Evolutionary conservation across 2,888 invertebrate species (phyloP), one percentile per base, ranked within the genome.

Genomic region (Drosophila infuscata): DNA sequence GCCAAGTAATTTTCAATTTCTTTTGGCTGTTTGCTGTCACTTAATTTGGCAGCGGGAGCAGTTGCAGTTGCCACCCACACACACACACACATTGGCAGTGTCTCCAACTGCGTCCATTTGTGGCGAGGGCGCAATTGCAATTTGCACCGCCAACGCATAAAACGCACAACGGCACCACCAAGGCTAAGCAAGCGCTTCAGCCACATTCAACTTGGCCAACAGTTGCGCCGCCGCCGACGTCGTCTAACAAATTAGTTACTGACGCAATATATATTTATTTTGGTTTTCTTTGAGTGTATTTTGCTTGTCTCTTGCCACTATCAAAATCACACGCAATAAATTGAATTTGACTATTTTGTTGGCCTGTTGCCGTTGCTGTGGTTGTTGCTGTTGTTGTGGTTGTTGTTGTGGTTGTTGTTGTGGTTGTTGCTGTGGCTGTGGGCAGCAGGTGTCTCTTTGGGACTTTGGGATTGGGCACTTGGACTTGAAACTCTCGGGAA

Each of bases 261-360:
- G 88, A 87, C 88, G 86, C 87, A 87, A 87, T 87, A 88, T 32
- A 56, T 56, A 38, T 54, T 17, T 25, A 36, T 17, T 25, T 53
- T 20, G 11, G 30, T 82, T 77, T 82, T 75, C 12, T 54, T 1
- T 36, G 20, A 15, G 83, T 83, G 54, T 70, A 71, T 70, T 76
- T 52, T 62, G 70, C 63, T 82, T 80, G 76, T 79, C 79, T 80
- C 75, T 76, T 79, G 70, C 79, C 84, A 75, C 84, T 88, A 86
- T 87, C 86, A 79, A 87, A 87, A 88, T 88, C 87, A 87, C 87
- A 87, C 87, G 87, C 87, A 88, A 87, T 87, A 88, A 87, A 87
- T 86, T 84, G 69, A 78, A 85, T 86, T 86, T 80, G 75, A 7
- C 17, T 38, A 49, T 54, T 41, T 62, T 36, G 43, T 48, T 32